Conservation (phyloP, 2,113 vertebrate species). For the Maylandia zebra region DNA sequence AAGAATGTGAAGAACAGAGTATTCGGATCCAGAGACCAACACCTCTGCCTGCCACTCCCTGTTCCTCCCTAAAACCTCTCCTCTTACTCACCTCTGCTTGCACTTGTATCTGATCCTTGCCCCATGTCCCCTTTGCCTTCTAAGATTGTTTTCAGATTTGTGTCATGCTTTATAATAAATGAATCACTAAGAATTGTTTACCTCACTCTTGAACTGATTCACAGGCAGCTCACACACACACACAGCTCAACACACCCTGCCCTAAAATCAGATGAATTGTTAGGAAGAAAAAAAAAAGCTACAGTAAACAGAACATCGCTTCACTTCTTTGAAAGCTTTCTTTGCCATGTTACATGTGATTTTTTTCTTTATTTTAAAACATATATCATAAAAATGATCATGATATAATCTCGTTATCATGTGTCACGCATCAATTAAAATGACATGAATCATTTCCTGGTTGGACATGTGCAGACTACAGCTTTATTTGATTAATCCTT, state of each 20-base stretch:
- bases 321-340: neutral
- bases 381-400: neutral
- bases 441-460: constrained; percentile 48
- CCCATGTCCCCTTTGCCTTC: neutral
- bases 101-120: neutral
- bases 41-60: constrained; percentile 49
- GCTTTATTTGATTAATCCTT: constrained; percentile 43
- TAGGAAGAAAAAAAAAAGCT: neutral
- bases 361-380: neutral
- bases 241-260: neutral
- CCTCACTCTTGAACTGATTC: neutral
- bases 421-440: neutral
- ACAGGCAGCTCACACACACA: neutral
- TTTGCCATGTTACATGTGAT: neutral
- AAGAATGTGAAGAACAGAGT: constrained; percentile 23
- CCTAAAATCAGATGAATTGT: neutral
- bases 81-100: neutral
- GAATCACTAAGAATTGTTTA: neutral
- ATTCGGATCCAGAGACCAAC: neutral
- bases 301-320: neutral
- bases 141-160: neutral
- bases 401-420: neutral
- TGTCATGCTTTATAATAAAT: neutral
- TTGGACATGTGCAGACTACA: constrained; percentile 18
- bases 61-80: constrained; percentile 21